Evolutionary conservation across 2,888 invertebrate species (phyloP).

Genomic region (Caenorhabditis imperialis): DNA sequence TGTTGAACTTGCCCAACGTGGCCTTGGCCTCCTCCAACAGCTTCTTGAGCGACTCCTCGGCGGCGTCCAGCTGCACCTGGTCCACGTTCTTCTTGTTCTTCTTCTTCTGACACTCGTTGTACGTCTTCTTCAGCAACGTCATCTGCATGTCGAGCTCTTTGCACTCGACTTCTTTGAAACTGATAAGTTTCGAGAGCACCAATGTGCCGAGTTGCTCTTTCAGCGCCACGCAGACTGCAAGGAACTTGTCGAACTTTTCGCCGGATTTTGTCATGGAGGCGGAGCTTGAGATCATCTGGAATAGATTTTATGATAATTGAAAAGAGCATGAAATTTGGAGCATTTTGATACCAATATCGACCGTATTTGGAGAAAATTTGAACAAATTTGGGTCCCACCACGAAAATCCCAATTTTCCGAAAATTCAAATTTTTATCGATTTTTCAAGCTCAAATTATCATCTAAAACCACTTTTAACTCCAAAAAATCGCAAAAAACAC

Average conservation of each 20-base stretch:
- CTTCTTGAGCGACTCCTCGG: slow-evolving; percentile 12
- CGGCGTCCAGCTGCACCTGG: slow-evolving; percentile 6
- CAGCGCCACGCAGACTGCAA: slow-evolving; percentile 7
- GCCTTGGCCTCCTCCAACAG: slow-evolving; percentile 9
- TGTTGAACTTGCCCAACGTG: slow-evolving; percentile 8
- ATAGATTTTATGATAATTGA: no score
- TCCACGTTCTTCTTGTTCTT: slow-evolving; percentile 6
- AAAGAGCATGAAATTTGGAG: no score
- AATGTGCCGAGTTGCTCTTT: neutral
- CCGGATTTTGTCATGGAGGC: slow-evolving; percentile 8
- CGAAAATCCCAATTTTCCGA: no score
- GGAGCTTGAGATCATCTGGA: slow-evolving; percentile 16
- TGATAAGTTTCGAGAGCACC: neutral
- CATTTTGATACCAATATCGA: no score
- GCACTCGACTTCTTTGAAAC: slow-evolving; percentile 12
- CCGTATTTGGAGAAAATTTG: no score
- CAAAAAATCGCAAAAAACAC: no score
- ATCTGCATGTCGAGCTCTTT: slow-evolving; percentile 7
- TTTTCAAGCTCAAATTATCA: no score
- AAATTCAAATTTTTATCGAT: no score
- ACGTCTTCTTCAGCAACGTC: slow-evolving; percentile 3
- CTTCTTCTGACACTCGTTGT: slow-evolving; percentile 5
- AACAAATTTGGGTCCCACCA: no score
- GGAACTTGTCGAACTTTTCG: slow-evolving; percentile 19
- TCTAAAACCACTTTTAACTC: no score